Base-by-base conservation (phyloP, 2,113 vertebrate species). In the Paraplagusia blochii region DNA sequence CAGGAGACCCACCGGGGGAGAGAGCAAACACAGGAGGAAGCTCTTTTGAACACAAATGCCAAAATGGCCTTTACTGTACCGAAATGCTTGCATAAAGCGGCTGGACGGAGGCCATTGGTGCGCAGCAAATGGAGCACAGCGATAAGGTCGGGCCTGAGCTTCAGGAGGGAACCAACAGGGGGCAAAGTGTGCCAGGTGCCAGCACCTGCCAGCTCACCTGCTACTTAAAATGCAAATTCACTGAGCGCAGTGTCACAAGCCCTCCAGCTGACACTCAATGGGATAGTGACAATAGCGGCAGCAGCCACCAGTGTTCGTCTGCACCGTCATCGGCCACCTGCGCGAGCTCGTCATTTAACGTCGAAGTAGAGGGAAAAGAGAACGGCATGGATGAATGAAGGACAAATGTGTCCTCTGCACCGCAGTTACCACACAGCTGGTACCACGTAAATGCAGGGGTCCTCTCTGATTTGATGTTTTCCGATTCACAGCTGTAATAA, bases 61-160 rank as follows among this genome's bases (percentile, higher is more conserved):
- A 46, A 55, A 44, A 40, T 79, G 76, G 63, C 77, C 79, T 85
- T 88, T 86, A 69, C 52, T 38, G 54, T 71, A 74, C 79, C 75
- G 51, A 53, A 72, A 74, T 44, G 18, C 57, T 78, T 79, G 57
- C 58, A 17, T 76, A 72, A 81, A 60, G 55, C 42, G 13, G 46
- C 49, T 16, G 54, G 48, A 50, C 58, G 38, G 51, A 62, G 50
- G 48, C 4, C 7, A 46, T 52, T 42, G 50, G 64, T 18, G 34
- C 29, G 35, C 34, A 38, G 33, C 1, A 3, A 58, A 53, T 70
- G 73, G 22, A 47, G 51, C 54, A 54, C 1, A 0, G 33, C 57
- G 48, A 69, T 63, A 53, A 68, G 58, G 44, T 57, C 33, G 36
- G 47, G 65, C 29, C 15, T 53, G 52, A 4, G 38, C 22, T 29